Conservation (phyloP, 2,797 vertebrate species). For the Gallinago solitaria region DNA sequence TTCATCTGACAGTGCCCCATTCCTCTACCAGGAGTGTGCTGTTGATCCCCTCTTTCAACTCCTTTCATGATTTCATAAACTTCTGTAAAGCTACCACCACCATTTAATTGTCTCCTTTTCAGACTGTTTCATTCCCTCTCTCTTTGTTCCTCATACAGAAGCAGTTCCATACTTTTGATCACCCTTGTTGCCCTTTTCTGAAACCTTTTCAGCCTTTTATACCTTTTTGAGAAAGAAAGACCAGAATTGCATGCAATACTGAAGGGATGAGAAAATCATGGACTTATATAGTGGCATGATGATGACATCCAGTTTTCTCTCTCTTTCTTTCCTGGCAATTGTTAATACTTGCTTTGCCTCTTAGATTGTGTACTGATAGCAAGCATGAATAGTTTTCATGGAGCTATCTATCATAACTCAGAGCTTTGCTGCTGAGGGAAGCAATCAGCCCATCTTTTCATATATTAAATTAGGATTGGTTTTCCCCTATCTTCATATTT, state of each 20-base stretch:
- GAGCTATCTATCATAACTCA: neutral
- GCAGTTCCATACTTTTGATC: neutral
- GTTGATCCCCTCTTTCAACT: neutral
- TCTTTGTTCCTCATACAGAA: neutral
- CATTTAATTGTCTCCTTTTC: neutral
- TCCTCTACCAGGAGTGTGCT: neutral
- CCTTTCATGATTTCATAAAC: neutral
- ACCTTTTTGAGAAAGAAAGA: neutral
- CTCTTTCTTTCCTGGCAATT: neutral
- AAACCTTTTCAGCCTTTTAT: neutral
- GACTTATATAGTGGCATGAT: neutral
- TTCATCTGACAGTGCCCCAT: neutral
- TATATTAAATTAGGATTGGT: neutral
- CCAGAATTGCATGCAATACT: neutral
- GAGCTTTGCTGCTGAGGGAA: neutral
- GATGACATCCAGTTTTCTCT: neutral
- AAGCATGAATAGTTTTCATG: neutral
- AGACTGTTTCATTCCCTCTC: neutral
- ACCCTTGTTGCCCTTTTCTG: neutral
- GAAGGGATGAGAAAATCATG: neutral
- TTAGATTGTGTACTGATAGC: neutral
- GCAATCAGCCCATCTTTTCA: neutral
- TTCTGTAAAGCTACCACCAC: rapidly evolving
- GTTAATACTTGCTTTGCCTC: neutral
- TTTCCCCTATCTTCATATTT: neutral